phyloP scores from a whole-genome alignment of 1,140 invertebrate species.

The Diabrotica virgifera region DNA sequence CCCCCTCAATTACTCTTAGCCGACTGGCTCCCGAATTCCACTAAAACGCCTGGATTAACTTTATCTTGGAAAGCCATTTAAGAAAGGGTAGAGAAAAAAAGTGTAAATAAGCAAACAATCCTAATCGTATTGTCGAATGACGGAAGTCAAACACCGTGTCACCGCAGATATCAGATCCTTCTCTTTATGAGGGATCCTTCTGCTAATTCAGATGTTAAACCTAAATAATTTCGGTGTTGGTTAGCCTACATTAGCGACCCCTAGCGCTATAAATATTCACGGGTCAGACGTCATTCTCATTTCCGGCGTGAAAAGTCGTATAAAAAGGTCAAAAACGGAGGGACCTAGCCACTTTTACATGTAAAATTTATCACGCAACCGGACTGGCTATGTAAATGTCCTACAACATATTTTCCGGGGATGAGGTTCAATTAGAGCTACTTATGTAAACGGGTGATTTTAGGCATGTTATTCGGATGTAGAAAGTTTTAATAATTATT shows the following conservation, averaged over 20 bases:
- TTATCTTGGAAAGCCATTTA: no score
- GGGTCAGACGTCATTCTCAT: neutral
- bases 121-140: neutral
- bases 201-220: neutral
- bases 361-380: neutral
- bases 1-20: no score
- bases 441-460: no score
- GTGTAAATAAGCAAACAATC: no score
- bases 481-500: no score
- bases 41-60: no score
- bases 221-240: neutral
- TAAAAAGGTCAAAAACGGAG: neutral
- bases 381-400: no score
- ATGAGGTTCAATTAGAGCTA: no score
- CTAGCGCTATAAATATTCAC: neutral
- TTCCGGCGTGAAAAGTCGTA: constrained; percentile 1
- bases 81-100: no score
- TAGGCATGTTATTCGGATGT: no score
- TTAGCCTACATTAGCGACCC: neutral
- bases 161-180: neutral
- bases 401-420: no score
- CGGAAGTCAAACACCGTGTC: neutral
- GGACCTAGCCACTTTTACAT: neutral
- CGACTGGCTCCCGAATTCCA: no score
- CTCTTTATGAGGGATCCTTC: neutral